Evolutionary conservation across 2,888 invertebrate species (phyloP).

Genomic region (Acanthosepion esculentum): DNA sequence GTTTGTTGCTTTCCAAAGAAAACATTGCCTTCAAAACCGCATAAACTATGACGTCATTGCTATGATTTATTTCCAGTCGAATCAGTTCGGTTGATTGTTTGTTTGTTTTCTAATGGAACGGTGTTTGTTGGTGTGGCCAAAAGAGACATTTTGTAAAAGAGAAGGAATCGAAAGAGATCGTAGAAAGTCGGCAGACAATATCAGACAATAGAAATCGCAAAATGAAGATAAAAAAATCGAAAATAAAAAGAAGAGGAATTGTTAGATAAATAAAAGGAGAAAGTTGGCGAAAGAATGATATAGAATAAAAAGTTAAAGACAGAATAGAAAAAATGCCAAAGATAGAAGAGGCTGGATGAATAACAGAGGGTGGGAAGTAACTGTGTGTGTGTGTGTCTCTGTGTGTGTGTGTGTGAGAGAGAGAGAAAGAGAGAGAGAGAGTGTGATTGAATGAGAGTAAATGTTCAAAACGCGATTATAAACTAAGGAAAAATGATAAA

Average conservation of each 20-base stretch:
- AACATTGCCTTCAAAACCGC: neutral
- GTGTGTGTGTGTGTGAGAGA: no score
- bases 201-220: neutral
- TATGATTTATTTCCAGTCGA: slow-evolving; percentile 1
- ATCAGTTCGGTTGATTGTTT: neutral
- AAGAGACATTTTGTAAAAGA: neutral
- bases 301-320: neutral
- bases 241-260: no score
- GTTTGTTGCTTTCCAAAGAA: neutral
- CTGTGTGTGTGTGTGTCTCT: no score
- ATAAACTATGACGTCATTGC: slow-evolving; percentile 4
- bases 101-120: neutral
- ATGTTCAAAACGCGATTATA: no score
- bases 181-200: neutral
- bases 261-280: no score
- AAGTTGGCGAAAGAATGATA: no score
- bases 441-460: no score
- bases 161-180: neutral
- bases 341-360: no score
- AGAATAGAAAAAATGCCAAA: neutral
- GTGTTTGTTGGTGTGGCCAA: neutral
- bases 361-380: no score
- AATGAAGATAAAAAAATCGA: neutral
- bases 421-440: no score
- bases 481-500: no score